Conservation (phyloP, 2,113 vertebrate genomes). For the Eclectus roratus region DNA sequence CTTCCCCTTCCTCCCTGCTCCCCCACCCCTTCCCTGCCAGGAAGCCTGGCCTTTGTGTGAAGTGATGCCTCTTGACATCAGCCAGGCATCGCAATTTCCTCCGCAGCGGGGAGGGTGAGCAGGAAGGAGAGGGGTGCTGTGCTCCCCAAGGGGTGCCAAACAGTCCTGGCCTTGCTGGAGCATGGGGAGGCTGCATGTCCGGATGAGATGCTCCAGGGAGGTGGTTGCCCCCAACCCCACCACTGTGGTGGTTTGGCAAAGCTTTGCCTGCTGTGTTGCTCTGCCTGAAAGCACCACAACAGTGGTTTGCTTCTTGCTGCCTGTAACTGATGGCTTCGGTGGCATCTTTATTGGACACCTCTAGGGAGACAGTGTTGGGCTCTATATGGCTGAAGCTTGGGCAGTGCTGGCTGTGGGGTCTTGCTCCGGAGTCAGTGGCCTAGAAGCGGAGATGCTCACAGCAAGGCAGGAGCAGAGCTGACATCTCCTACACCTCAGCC, state of each 20-base stretch:
- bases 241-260: fast-evolving
- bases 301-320: not conserved
- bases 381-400: not conserved
- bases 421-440: not conserved
- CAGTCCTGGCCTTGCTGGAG: not conserved
- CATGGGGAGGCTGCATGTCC: fast-evolving
- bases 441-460: not conserved
- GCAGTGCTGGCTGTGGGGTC: not conserved
- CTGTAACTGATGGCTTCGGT: not conserved
- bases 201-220: not conserved
- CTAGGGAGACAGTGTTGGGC: not conserved
- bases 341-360: not conserved
- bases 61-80: constrained; percentile 65
- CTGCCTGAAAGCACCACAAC: fast-evolving
- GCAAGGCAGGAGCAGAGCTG: not conserved
- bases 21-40: constrained; percentile 19
- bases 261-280: not conserved
- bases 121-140: not conserved
- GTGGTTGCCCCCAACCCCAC: not conserved
- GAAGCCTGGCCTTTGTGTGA: constrained; percentile 51
- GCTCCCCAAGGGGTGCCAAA: not conserved
- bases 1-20: constrained; percentile 38
- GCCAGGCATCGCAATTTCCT: constrained; percentile 24
- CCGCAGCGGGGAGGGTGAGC: not conserved
- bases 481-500: not conserved